Base-by-base conservation (phyloP, 2,888 invertebrate species). In the Stegana nigrithorax region DNA sequence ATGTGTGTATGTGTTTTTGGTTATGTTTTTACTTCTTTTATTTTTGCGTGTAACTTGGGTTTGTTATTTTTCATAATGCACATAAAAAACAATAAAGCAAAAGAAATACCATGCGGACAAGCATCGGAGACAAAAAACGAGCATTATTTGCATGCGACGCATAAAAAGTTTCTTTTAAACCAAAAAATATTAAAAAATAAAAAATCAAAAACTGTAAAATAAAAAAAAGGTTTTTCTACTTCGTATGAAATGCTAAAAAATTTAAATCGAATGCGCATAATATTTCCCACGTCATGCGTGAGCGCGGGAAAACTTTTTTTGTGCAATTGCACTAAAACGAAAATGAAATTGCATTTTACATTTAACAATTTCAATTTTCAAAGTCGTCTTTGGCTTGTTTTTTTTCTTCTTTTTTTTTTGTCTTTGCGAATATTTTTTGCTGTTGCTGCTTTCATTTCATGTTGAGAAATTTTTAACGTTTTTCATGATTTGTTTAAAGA, bases 261-360 rank as follows among this genome's bases (percentile, higher is more conserved):
- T 70, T 70, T 56, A 69, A 58, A 58, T 53, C 21, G 45, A 45
- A 23, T 59, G 45, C 29, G 39, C 19, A 67, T 65, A 69, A 73
- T 71, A 73, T 73, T 75, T 75, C 75, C 75, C 75, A 75, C 77
- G 75, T 75, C 76, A 73, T 76, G 76, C 75, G 75, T 75, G 75
- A 64, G 65, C 66, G 70, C 71, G 70, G 72, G 67, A 73, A 75
- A 75, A 76, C 71, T 73, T 73, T 68, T n/a, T n/a, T n/a, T n/a
- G n/a, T n/a, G n/a, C n/a, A n/a, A n/a, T n/a, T n/a, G n/a, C n/a
- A n/a, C n/a, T n/a, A n/a, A n/a, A 39, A 17, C 39, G 39, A 39
- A 39, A 39, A 14, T 12, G 17, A 39, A 2, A 2, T 39, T 75
- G 68, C 69, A 69, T 69, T 65, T 64, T 39, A 6, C 39, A 10